Percentiles rank a stretch among this genome's conserved stretches.
Evolutionary conservation across 2,113 vertebrate species (phyloP).

Genomic region (Chlamydotis undulata): DNA sequence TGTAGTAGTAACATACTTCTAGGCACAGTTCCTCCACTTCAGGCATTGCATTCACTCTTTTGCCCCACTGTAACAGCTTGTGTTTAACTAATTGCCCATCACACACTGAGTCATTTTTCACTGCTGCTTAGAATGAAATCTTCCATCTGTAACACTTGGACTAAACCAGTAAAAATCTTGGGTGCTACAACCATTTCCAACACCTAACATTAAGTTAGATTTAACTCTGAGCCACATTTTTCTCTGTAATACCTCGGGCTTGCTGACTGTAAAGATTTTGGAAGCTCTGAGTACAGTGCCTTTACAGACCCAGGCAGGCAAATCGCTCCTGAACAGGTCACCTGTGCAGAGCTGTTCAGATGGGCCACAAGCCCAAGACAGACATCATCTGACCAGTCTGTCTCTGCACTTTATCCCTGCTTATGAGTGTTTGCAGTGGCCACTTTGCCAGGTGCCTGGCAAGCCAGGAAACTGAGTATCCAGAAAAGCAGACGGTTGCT

Average conservation of each 20-base stretch:
- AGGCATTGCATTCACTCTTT: neutral
- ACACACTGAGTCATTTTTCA: neutral
- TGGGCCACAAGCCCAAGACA: neutral
- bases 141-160: neutral
- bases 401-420: neutral
- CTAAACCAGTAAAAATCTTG: neutral
- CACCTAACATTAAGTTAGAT: neutral
- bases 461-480: neutral
- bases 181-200: neutral
- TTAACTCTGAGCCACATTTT: neutral
- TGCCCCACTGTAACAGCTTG: neutral
- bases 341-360: neutral
- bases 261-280: neutral
- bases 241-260: neutral
- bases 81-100: neutral
- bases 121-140: neutral
- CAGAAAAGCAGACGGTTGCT: neutral
- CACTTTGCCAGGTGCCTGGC: neutral
- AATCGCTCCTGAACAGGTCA: accelerated
- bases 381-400: neutral
- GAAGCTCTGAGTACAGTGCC: neutral
- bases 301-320: neutral
- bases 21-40: neutral
- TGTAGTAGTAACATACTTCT: neutral
- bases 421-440: neutral